These are phyloP conservation scores for Cyrtonyx montezumae DNA, from an alignment of 2,113 vertebrate genomes.

Conservation along the genomic window DNA sequence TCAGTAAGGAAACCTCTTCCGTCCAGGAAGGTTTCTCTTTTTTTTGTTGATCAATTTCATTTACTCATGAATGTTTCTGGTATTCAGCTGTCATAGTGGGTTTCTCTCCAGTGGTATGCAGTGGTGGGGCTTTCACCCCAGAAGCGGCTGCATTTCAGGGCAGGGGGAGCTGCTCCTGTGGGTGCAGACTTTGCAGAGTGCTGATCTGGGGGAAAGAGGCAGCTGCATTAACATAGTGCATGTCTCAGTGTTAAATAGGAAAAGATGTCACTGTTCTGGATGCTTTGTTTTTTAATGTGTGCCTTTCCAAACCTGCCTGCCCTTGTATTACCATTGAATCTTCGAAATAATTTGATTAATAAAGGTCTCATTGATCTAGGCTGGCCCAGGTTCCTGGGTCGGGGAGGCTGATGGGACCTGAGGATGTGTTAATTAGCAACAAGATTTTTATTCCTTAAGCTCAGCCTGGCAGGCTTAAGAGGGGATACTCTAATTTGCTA, in stretches of 20 bases:
- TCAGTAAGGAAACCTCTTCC: background rate
- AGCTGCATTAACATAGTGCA: background rate
- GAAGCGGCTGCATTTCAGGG: background rate
- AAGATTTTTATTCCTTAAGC: constrained; percentile 22
- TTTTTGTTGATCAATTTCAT: background rate
- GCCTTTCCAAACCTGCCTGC: constrained; percentile 11
- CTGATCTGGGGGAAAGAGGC: background rate
- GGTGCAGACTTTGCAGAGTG: background rate
- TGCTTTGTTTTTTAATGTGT: background rate
- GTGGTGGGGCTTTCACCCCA: background rate
- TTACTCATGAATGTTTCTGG: background rate
- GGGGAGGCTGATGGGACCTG: background rate
- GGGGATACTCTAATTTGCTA: background rate
- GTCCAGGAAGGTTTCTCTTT: background rate
- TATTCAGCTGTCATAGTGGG: constrained; percentile 13
- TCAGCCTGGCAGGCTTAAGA: background rate
- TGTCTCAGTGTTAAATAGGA: background rate
- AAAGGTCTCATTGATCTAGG: background rate
- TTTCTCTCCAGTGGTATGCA: background rate
- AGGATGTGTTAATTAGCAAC: constrained; percentile 46
- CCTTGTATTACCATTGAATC: constrained; percentile 3
- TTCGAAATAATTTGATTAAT: constrained; percentile 36
- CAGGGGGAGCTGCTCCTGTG: background rate
- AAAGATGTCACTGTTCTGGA: background rate
- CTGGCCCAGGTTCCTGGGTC: background rate